Base-by-base conservation (phyloP, 2,113 vertebrate species). In the Bungarus multicinctus region DNA sequence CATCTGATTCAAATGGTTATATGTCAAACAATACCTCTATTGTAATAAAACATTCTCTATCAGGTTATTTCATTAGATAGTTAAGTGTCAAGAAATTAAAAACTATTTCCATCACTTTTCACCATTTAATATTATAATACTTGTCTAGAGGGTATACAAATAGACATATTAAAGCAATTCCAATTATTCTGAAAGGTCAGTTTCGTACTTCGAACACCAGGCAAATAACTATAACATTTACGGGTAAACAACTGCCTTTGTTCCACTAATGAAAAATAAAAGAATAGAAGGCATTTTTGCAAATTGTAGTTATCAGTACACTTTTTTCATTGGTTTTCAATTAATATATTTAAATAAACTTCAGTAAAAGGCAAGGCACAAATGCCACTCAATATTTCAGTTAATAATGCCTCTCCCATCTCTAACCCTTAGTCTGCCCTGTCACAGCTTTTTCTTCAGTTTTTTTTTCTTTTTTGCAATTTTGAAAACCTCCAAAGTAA, bases 201-300 rank as follows among this genome's bases (percentile, higher is more conserved):
- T 94, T 94, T 96, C 94, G 74, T 91, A 34, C 90, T 53, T 74
- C 91, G 60, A 92, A 91, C 14, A 2, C 5, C 52, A 91, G 57
- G 50, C 91, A 95, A 95, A 94, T 90, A 95, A 94, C 90, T 53
- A 54, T 94, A 95, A 93, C 93, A 93, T 94, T 96, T 54, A 20
- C 95, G 90, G 90, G 90, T 96, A 96, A 94, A 81, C 34, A 45
- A 94, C 92, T 94, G 85, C 91, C 94, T 95, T 94, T 94, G 90
- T 95, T 95, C 92, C 53, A 91, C 96, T 96, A 97, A 94, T 96
- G 96, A 96, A 93, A 97, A 96, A 97, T 97, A 97, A 96, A 93
- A 93, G 89, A 85, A 92, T 85, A 93, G 91, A 94, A 95, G 97
- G 89, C 87, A 95, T 95, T 96, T 87, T 96, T 74, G 39, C 89